These are phyloP conservation scores for Nannoperca australis DNA, from an alignment of 2,797 vertebrate genomes.

Conservation along the genomic window DNA sequence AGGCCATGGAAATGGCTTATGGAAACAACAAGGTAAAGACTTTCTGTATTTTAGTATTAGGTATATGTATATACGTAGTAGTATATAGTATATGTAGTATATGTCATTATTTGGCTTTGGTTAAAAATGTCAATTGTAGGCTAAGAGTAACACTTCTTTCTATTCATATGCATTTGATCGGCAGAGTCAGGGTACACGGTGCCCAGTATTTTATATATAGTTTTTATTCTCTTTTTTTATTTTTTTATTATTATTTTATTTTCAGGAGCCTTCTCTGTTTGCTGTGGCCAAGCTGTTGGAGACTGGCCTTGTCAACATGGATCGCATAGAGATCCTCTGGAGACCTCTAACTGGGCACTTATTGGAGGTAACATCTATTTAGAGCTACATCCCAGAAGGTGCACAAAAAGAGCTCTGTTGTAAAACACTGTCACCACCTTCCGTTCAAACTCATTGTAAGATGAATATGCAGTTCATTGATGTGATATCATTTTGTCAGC, in stretches of 20 bases:
- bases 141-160: neutral
- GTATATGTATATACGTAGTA: too few relatives aligned
- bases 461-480: neutral
- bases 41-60: neutral
- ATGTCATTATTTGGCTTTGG: neutral
- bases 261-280: slow-evolving; percentile 96
- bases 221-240: too few relatives aligned
- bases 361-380: slow-evolving; percentile 89
- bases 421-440: neutral
- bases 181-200: neutral
- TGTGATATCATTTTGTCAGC: neutral
- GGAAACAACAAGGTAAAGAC: slow-evolving; percentile 94
- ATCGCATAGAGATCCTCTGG: slow-evolving; percentile 98
- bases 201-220: neutral
- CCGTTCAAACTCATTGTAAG: neutral
- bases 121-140: neutral
- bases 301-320: slow-evolving; percentile 98
- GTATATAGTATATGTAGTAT: too few relatives aligned
- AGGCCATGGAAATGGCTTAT: slow-evolving; percentile 99
- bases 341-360: slow-evolving; percentile 96
- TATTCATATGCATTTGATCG: neutral
- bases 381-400: neutral
- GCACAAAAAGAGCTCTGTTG: neutral
- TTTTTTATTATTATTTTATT: too few relatives aligned
- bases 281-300: slow-evolving; percentile 98